Evolutionary conservation across 2,888 invertebrate genomes (phyloP).

Genomic region (Sarcophaga carnaria): DNA sequence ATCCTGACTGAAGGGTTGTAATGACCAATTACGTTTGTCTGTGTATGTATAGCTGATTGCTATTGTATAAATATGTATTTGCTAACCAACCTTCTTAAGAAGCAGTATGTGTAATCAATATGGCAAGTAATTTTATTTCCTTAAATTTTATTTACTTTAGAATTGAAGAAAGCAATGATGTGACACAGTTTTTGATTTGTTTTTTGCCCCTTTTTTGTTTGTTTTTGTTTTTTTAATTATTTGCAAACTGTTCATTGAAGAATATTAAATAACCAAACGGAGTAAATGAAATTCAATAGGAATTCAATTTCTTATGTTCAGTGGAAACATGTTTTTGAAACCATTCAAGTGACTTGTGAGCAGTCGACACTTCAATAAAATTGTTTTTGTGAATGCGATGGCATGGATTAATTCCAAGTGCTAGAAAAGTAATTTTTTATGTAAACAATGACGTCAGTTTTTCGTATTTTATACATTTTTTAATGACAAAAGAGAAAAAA

Average conservation of each 20-base stretch:
- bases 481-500: not conserved
- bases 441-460: slow-evolving; percentile 41
- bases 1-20: too few relatives aligned
- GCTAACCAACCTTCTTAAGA: too few relatives aligned
- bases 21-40: too few relatives aligned
- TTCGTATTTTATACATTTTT: not conserved
- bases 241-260: not conserved
- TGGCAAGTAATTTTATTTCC: not conserved
- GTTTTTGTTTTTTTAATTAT: not conserved
- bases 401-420: slow-evolving; percentile 8
- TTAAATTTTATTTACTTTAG: not conserved
- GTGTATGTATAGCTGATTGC: too few relatives aligned
- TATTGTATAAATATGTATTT: too few relatives aligned
- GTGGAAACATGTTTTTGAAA: not conserved
- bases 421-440: slow-evolving; percentile 22
- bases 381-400: slow-evolving; percentile 6
- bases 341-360: not conserved
- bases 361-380: slow-evolving; percentile 7
- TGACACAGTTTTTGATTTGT: not conserved
- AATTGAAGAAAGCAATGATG: not conserved
- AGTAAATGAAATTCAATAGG: not conserved
- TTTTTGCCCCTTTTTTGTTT: too few relatives aligned
- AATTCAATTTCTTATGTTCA: not conserved
- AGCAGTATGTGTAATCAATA: not conserved
- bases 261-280: not conserved